Percentiles rank a stretch among this genome's conserved stretches.
Conservation (phyloP, 2,113 vertebrate genomes). For the Acanthisitta chloris region DNA sequence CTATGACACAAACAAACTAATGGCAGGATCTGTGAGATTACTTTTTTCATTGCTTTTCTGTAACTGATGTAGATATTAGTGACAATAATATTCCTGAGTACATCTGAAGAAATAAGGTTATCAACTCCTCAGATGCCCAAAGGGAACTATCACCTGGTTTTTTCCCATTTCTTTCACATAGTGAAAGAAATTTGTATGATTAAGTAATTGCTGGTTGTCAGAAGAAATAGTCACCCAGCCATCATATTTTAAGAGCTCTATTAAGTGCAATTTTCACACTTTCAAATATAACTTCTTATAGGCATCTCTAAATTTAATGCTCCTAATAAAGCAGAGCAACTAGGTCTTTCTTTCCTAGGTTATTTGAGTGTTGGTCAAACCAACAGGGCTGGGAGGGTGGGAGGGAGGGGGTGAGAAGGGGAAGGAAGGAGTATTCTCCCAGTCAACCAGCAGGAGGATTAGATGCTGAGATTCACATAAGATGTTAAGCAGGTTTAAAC, state of each 20-base stretch:
- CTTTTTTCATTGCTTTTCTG: constrained; percentile 30
- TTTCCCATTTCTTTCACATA: constrained; percentile 3
- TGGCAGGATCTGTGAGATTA: not conserved
- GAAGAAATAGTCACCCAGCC: not conserved
- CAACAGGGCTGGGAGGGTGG: too few species aligned
- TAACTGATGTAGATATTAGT: constrained; percentile 7
- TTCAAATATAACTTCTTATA: constrained; percentile 16
- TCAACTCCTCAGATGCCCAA: not conserved
- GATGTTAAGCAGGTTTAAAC: too few species aligned
- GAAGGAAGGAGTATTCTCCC: not conserved
- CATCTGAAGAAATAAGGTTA: constrained; percentile 37
- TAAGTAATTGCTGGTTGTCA: constrained; percentile 47
- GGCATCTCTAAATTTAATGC: not conserved
- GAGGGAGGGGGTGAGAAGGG: not conserved
- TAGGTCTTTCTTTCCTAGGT: not conserved
- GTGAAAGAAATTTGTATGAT: constrained; percentile 41
- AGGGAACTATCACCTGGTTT: constrained; percentile 27
- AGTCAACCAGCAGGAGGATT: too few species aligned
- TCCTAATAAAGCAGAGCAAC: not conserved
- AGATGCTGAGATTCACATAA: too few species aligned
- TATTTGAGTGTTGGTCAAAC: not conserved
- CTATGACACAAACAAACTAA: constrained; percentile 29
- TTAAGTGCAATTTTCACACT: constrained; percentile 23
- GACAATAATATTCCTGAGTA: not conserved
- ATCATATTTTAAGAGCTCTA: not conserved